Conservation (phyloP, 1,140 invertebrate genomes). For the Drosophila pandora region DNA sequence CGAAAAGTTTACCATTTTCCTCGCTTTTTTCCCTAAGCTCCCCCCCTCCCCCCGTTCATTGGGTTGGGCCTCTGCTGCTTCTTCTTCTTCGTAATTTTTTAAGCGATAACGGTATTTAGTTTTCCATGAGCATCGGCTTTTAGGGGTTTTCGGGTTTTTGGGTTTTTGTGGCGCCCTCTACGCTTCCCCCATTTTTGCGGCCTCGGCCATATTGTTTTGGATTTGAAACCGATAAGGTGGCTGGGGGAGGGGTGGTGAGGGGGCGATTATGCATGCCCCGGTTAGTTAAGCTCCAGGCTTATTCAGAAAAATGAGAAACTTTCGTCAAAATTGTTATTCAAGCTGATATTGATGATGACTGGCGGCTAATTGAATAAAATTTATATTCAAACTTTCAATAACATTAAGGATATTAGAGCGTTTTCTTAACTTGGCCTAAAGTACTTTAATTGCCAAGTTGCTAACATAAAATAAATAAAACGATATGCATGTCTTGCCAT, state of each 20-base stretch:
- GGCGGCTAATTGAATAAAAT: slow-evolving; percentile 21
- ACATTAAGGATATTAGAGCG: neutral
- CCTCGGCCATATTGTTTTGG: slow-evolving; percentile 11
- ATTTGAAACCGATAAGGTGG: slow-evolving; percentile 41
- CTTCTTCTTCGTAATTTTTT: slow-evolving; percentile 37
- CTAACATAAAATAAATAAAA: neutral
- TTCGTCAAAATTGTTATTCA: slow-evolving; percentile 5
- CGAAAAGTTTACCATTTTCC: slow-evolving; percentile 62
- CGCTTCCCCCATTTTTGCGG: slow-evolving; percentile 1
- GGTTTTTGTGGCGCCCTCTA: slow-evolving; percentile 48
- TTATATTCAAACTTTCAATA: slow-evolving; percentile 1
- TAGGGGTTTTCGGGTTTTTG: slow-evolving; percentile 50
- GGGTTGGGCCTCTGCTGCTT: slow-evolving; percentile 3
- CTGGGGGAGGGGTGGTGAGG: neutral
- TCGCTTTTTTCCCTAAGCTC: neutral
- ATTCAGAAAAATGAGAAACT: slow-evolving; percentile 2
- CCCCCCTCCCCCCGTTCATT: neutral
- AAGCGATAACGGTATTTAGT: slow-evolving; percentile 80
- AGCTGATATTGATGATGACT: slow-evolving; percentile 7
- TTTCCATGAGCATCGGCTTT: slow-evolving; percentile 71
- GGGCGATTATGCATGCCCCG: slow-evolving; percentile 21
- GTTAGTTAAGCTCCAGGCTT: slow-evolving; percentile 24
- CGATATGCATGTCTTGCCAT: neutral
- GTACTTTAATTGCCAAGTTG: neutral
- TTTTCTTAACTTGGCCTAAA: neutral